A percentile compares a stretch with the other conserved stretches of the same genome.
Conservation (phyloP, 2,113 vertebrate genomes). For the Athene noctua region DNA sequence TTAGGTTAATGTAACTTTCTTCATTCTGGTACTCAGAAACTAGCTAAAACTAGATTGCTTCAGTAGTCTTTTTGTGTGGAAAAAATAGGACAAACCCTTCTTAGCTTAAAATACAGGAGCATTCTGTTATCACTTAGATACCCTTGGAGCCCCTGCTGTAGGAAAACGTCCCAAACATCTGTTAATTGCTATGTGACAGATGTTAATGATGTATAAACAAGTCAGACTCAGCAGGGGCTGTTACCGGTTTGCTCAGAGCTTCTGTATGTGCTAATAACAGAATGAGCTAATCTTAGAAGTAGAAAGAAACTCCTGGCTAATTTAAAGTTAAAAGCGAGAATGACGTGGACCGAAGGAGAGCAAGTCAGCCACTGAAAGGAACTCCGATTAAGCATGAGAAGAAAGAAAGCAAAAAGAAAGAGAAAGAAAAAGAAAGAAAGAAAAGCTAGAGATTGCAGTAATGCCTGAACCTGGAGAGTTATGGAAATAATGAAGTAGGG, state of each 20-base stretch:
- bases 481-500: not conserved
- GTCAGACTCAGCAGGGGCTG: not conserved
- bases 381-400: not conserved
- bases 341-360: not conserved
- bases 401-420: not conserved
- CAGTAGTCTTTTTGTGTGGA: not conserved
- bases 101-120: not conserved
- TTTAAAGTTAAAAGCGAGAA: constrained; percentile 1
- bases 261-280: not conserved
- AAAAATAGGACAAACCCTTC: constrained; percentile 6
- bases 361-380: not conserved
- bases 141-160: not conserved
- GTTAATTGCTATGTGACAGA: constrained; percentile 57
- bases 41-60: not conserved
- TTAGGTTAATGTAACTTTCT: not conserved
- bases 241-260: constrained; percentile 32
- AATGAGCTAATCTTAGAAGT: constrained; percentile 26
- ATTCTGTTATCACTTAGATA: not conserved
- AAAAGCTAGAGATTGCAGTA: not conserved
- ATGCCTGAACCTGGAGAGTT: not conserved
- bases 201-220: constrained; percentile 58
- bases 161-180: constrained; percentile 45
- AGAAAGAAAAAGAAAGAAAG: not conserved
- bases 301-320: constrained; percentile 10
- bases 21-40: not conserved